phyloP scores from a whole-genome alignment of 2,113 vertebrate genomes.

The Platysteira castanea region DNA sequence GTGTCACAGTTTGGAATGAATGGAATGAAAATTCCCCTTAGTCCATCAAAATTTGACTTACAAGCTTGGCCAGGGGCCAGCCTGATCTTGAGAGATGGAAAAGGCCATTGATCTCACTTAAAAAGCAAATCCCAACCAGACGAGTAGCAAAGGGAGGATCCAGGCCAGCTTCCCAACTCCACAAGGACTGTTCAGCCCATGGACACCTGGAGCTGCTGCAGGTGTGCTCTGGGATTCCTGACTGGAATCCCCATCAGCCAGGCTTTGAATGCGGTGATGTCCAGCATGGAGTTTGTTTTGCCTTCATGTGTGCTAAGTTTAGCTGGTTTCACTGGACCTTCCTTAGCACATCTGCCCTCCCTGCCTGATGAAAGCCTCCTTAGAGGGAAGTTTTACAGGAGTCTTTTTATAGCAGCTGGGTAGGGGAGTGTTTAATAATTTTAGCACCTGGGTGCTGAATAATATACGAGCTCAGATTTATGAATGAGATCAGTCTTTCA shows the following conservation, averaged over 20 bases:
- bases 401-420: background rate
- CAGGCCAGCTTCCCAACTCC: accelerated
- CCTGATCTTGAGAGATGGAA: background rate
- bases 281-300: background rate
- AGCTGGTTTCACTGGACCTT: background rate
- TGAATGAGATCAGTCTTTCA: background rate
- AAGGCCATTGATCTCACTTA: background rate
- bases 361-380: background rate
- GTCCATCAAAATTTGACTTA: background rate
- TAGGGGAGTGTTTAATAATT: background rate
- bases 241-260: accelerated
- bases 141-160: background rate
- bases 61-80: background rate
- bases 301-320: background rate
- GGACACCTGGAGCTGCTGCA: background rate
- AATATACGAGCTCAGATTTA: background rate
- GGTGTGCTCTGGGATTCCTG: background rate
- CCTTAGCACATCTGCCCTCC: background rate
- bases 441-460: background rate
- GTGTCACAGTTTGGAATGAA: slow-evolving; percentile 5
- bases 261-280: background rate
- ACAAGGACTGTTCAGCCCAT: background rate
- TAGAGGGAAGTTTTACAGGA: background rate
- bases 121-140: background rate
- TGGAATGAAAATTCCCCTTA: slow-evolving; percentile 44